A percentile compares a stretch with the other conserved stretches of the same genome.
Evolutionary conservation across 2,888 invertebrate genomes (phyloP).

Genomic region (Minunthozetes semirufus): DNA sequence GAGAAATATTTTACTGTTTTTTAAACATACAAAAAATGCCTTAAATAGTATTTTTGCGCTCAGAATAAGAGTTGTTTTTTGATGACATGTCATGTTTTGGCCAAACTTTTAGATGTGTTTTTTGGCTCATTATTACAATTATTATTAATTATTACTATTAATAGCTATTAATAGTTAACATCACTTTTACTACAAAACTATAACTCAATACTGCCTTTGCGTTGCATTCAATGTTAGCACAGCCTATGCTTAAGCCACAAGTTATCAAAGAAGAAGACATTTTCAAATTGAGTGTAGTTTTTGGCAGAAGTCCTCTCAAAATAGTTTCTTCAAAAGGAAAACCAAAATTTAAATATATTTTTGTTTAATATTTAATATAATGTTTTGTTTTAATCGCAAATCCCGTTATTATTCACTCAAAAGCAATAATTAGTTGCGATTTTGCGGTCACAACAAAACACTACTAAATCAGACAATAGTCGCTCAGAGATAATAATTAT

Average conservation of each 20-base stretch:
- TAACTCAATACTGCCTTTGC: conserved; percentile 20
- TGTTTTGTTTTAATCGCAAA: conserved; percentile 7
- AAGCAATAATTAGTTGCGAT: conserved; percentile 28
- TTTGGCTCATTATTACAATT: background rate
- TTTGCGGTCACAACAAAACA: conserved; percentile 28
- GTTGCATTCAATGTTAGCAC: background rate
- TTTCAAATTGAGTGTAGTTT: too few species aligned
- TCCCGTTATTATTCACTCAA: conserved; percentile 11
- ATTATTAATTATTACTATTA: background rate
- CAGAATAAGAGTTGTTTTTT: conserved; percentile 1
- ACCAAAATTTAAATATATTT: background rate
- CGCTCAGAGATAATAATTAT: too few species aligned
- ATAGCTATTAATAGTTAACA: background rate
- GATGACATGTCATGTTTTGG: background rate
- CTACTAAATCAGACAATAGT: background rate
- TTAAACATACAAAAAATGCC: background rate
- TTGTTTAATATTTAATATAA: conserved; percentile 12
- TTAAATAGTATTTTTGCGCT: conserved; percentile 24
- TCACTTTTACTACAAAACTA: background rate
- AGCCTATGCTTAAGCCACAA: too few species aligned
- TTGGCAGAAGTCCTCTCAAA: background rate
- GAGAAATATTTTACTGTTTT: conserved; percentile 12
- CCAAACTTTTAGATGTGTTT: conserved; percentile 6
- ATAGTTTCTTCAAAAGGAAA: background rate
- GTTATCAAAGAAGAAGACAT: too few species aligned